Evolutionary conservation across 2,888 invertebrate species (phyloP).

Genomic region (Hypena proboscidalis): DNA sequence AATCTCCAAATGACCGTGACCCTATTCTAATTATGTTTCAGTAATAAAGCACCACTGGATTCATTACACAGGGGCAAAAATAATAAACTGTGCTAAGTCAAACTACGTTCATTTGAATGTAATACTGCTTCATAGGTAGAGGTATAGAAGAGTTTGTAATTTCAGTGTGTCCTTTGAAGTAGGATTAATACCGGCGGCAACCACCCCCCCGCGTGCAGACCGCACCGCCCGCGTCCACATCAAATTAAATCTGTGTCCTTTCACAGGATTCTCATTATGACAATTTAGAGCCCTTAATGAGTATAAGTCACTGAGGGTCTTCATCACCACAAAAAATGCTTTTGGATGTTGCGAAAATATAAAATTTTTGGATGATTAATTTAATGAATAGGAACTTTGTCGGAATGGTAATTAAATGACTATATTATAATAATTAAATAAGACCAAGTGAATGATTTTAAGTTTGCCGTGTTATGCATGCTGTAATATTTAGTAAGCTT

Average conservation of each 20-base stretch:
- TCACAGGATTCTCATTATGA: conserved; percentile 70
- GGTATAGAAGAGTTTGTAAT: conserved; percentile 59
- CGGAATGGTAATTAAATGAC: no score
- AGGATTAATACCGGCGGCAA: conserved; percentile 68
- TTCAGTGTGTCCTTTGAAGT: conserved; percentile 78
- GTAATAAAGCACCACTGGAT: not conserved
- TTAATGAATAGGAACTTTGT: no score
- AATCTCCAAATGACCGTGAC: no score
- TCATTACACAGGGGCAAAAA: conserved; percentile 26
- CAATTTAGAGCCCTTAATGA: conserved; percentile 63
- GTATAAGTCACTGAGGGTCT: conserved; percentile 42
- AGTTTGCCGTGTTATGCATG: no score
- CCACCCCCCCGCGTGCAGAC: conserved; percentile 44
- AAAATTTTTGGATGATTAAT: not conserved
- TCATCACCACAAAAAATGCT: conserved; percentile 12
- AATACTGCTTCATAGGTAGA: conserved; percentile 45
- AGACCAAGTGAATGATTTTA: no score
- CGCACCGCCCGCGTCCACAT: conserved; percentile 52
- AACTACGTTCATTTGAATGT: conserved; percentile 56
- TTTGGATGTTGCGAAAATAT: conserved; percentile 1
- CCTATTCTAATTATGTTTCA: no score
- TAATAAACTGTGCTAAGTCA: conserved; percentile 56
- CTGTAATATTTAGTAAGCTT: no score
- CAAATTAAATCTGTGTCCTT: conserved; percentile 77
- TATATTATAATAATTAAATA: no score